Evolutionary conservation across 92 coral and sea anemone genomes (phyloP), one percentile per base, ranked within the genome.

Genomic region (Diadumene lineata): DNA sequence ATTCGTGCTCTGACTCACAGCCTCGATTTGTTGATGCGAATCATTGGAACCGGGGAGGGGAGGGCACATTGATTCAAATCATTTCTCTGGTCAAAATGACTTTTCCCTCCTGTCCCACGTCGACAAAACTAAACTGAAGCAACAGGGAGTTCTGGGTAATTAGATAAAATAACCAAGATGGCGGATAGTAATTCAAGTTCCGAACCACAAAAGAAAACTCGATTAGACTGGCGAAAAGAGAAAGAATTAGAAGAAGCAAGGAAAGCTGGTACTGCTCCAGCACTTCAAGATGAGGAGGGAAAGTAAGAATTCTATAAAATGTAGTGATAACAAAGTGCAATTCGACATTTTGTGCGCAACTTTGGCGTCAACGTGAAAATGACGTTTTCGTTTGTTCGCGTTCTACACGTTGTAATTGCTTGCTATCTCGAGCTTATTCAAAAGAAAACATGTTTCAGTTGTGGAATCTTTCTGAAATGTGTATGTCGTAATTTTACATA

Each of bases 251-350:
- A 96, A 66, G 99, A 96, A 81, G 99, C 99, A 25, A 86, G 99
- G 63, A 96, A 96, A 53, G 99, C 99, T 68, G 99, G 99, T 50
- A 96, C 99, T 32, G 99, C 99, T 50, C 99, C 99, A 62, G 99
- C 99, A 19, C 85, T 96, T 60, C 96, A 93, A 43, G 99, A 96
- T 87, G 99, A 96, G 77, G 97, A 92, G 43, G 99, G 99, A 77
- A 96, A 86, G 99, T 96, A 86, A 86, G 92, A 69, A 68, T 33
- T 29, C 25, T 0, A 51, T 31, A 1, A 33, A 25, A 38, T 38
- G 48, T 38, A 38, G 48, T n/a, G n/a, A n/a, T n/a, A 38, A 38
- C 13, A 4, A 13, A 38, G 48, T 38, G 48, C 6, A 38, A 38
- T 6, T 38, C 13, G 48, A 13, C 48, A 38, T 38, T 38, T 38